These are phyloP conservation scores for Epinotia brunnichana DNA, from an alignment of 2,888 invertebrate genomes.

Conservation along the genomic window DNA sequence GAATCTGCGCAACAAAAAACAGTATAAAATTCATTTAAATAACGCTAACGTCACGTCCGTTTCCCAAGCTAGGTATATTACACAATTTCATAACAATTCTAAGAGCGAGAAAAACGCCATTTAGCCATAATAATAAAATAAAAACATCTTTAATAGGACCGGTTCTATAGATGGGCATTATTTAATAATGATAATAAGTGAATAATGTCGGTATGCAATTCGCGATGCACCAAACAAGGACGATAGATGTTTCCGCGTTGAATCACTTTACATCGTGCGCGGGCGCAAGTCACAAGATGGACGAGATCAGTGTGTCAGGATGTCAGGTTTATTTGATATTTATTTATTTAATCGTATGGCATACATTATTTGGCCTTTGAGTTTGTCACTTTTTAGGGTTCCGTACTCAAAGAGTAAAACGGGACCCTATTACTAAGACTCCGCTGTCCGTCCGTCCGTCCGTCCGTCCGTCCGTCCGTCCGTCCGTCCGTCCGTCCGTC, in stretches of 20 bases:
- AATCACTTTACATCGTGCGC: conserved; percentile 60
- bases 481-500: no score
- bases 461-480: no score
- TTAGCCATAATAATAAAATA: conserved; percentile 54
- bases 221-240: conserved; percentile 79
- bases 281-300: conserved; percentile 52
- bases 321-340: no score
- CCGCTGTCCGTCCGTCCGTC: no score
- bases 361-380: no score
- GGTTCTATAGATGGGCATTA: conserved; percentile 65
- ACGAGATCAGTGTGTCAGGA: neutral
- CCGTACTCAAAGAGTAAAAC: no score
- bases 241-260: conserved; percentile 77
- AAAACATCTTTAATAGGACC: conserved; percentile 48
- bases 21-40: neutral
- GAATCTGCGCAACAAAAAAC: neutral
- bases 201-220: conserved; percentile 75
- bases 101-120: conserved; percentile 51
- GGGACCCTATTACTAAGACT: no score
- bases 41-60: neutral
- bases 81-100: conserved; percentile 36
- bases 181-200: conserved; percentile 76
- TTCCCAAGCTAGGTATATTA: conserved; percentile 5
- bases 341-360: no score
- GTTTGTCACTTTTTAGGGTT: no score